Conservation (phyloP, 2,113 vertebrate species). For the Muntiacus reevesi region DNA sequence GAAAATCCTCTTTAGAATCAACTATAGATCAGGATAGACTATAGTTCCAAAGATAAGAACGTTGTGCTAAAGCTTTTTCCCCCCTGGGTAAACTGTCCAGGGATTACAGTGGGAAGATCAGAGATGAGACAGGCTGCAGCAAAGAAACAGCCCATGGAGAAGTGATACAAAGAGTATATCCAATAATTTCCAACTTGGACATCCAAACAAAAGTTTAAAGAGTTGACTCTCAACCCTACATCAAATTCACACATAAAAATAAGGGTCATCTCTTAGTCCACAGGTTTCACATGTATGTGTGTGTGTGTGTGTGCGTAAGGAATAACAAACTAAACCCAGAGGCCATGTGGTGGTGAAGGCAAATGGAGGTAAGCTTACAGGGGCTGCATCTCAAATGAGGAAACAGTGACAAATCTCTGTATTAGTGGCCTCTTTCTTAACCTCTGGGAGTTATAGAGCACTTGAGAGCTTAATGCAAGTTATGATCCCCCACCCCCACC, state of each 20-base stretch:
- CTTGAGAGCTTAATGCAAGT: neutral
- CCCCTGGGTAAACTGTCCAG: neutral
- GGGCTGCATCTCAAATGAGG: neutral
- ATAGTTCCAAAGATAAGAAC: neutral
- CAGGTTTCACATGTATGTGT: neutral
- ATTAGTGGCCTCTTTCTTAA: neutral
- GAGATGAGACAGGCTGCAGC: neutral
- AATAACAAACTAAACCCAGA: neutral
- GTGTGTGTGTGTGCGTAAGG: neutral
- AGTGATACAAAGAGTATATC: neutral
- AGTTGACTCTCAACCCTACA: neutral
- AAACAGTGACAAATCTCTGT: neutral
- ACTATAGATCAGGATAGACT: neutral
- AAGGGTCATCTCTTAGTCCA: neutral
- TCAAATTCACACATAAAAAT: neutral
- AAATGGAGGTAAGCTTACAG: neutral
- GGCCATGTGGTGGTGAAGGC: neutral
- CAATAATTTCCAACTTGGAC: neutral
- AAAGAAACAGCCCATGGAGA: neutral
- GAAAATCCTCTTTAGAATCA: neutral
- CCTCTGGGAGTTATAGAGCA: neutral
- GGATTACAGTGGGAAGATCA: neutral
- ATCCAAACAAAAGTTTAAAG: neutral
- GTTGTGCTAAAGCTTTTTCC: neutral
- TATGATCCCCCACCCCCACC: neutral